Conservation (phyloP, 2,113 vertebrate species). For the Tylochromis polylepis region DNA sequence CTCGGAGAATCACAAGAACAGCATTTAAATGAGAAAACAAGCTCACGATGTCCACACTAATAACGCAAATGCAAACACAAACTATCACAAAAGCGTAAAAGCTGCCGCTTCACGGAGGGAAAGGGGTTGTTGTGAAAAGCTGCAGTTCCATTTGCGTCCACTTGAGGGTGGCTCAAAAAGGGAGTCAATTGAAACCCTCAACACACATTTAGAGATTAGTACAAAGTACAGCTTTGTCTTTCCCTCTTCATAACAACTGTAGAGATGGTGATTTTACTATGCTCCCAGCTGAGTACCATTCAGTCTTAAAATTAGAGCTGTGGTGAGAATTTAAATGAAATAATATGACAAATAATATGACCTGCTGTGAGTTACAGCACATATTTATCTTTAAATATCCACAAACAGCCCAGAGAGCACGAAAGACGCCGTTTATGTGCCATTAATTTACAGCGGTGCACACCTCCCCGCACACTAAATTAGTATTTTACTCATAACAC, state of each 20-base stretch:
- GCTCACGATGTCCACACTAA: background rate
- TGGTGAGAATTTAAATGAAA: background rate
- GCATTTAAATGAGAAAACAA: background rate
- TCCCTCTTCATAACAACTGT: background rate
- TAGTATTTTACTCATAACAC: background rate
- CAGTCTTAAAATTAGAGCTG: background rate
- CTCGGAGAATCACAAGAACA: background rate
- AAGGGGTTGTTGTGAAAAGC: background rate
- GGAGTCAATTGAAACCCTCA: background rate
- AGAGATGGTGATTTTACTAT: background rate
- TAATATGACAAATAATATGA: background rate
- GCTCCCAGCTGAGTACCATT: background rate
- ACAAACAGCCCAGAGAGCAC: background rate
- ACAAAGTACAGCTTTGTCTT: background rate
- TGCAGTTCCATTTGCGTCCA: background rate
- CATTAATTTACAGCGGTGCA: background rate
- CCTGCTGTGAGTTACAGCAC: background rate
- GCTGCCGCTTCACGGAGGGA: background rate
- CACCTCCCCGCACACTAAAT: background rate
- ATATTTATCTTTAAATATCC: background rate
- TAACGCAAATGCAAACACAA: background rate
- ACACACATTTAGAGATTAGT: background rate
- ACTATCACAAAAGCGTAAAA: accelerated
- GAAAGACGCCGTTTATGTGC: background rate
- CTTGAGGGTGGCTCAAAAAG: background rate